Conservation (phyloP, 2,113 vertebrate genomes). For the Stegostoma tigrinum region DNA sequence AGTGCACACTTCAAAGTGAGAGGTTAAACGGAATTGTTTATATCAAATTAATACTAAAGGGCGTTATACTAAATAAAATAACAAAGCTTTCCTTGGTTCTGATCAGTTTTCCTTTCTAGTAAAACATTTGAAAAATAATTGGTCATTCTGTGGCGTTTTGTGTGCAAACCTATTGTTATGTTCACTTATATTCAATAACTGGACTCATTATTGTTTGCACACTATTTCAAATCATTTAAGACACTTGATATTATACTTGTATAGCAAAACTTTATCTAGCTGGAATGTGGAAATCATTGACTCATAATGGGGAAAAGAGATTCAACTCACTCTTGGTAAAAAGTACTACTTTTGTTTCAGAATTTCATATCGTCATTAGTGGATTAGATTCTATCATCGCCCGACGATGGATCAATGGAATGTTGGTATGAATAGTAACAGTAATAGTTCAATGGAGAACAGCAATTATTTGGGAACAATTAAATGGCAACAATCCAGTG, state of each 20-base stretch:
- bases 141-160: neutral
- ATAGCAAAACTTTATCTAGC: neutral
- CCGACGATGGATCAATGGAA: conserved; percentile 93
- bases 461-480: neutral
- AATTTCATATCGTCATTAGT: conserved; percentile 93
- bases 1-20: neutral
- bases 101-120: neutral
- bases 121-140: neutral
- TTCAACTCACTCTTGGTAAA: neutral
- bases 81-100: neutral
- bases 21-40: neutral
- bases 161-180: neutral
- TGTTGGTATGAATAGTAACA: conserved; percentile 67
- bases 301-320: neutral
- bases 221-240: neutral
- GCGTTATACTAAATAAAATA: too few relatives aligned
- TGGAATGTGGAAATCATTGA: neutral
- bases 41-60: neutral
- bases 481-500: neutral
- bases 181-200: neutral
- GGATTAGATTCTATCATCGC: conserved; percentile 90
- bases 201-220: neutral
- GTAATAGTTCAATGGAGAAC: conserved; percentile 40
- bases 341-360: conserved; percentile 51
- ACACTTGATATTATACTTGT: neutral